Evolutionary conservation across 2,113 vertebrate genomes (phyloP).

Genomic region (Opisthocomus hoazin): DNA sequence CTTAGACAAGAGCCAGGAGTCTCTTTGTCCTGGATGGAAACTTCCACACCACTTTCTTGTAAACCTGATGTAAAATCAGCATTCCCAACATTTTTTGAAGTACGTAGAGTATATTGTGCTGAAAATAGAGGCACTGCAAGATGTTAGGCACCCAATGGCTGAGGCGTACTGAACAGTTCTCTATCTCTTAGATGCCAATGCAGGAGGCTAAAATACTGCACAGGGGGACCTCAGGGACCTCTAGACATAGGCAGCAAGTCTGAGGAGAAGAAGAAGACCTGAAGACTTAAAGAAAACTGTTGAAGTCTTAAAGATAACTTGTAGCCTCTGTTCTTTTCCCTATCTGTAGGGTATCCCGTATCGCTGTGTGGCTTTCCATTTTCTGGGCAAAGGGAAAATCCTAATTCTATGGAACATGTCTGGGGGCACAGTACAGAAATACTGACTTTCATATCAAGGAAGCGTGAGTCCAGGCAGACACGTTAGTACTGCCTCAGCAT

Average conservation of each 20-base stretch:
- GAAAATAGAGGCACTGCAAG: not conserved
- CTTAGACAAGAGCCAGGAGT: not conserved
- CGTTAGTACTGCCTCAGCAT: not conserved
- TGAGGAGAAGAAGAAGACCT: not conserved
- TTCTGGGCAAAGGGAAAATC: not conserved
- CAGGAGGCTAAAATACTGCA: not conserved
- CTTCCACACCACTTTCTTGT: not conserved
- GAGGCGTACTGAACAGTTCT: not conserved
- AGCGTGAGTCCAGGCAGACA: not conserved
- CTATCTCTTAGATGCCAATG: not conserved
- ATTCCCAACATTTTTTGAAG: not conserved
- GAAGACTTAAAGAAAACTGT: not conserved
- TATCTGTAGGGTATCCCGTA: not conserved
- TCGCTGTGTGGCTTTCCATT: not conserved
- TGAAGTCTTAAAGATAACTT: not conserved
- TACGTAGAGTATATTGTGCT: not conserved
- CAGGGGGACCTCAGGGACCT: not conserved
- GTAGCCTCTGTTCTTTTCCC: not conserved
- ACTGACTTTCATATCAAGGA: not conserved
- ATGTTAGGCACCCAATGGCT: fast-evolving
- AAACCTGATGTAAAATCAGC: not conserved
- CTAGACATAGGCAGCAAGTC: not conserved
- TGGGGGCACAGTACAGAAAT: not conserved
- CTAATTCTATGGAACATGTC: not conserved
- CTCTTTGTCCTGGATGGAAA: not conserved